Conservation (phyloP, 2,888 invertebrate genomes). For the Tigriopus californicus region DNA sequence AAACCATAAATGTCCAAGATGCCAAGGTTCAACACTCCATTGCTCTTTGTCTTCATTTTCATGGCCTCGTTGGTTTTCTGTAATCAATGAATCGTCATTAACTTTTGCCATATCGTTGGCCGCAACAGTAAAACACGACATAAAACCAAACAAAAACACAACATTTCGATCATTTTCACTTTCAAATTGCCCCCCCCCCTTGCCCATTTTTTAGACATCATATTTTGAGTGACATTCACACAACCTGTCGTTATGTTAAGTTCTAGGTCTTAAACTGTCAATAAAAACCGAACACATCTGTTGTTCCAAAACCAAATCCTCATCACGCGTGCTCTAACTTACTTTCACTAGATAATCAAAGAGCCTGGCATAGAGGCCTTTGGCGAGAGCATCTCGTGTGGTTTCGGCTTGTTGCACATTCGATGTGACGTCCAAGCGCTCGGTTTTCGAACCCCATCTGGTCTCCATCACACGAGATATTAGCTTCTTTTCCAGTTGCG, state of each 20-base stretch:
- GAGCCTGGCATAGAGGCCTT: slow-evolving; percentile 41
- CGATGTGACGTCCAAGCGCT: slow-evolving; percentile 38
- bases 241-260: too few species aligned
- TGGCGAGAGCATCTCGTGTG: slow-evolving; percentile 43
- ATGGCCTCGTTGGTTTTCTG: slow-evolving; percentile 44
- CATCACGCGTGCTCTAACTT: slow-evolving; percentile 14
- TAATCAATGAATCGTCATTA: neutral
- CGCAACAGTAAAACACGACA: neutral
- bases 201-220: too few species aligned
- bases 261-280: too few species aligned
- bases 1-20: slow-evolving; percentile 52
- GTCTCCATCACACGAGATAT: slow-evolving; percentile 6
- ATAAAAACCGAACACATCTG: too few species aligned
- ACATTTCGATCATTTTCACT: too few species aligned
- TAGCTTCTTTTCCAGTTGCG: neutral
- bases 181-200: too few species aligned
- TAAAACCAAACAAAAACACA: too few species aligned
- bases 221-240: too few species aligned
- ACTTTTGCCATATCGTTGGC: neutral
- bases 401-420: slow-evolving; percentile 43
- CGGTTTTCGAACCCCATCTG: slow-evolving; percentile 4
- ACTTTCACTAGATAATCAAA: slow-evolving; percentile 43
- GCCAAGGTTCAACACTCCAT: slow-evolving; percentile 35
- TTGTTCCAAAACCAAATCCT: too few species aligned
- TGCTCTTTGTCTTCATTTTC: slow-evolving; percentile 30